These are phyloP conservation scores for Branchellion lobata DNA, from an alignment of 2,888 invertebrate species.

Conservation along the genomic window DNA sequence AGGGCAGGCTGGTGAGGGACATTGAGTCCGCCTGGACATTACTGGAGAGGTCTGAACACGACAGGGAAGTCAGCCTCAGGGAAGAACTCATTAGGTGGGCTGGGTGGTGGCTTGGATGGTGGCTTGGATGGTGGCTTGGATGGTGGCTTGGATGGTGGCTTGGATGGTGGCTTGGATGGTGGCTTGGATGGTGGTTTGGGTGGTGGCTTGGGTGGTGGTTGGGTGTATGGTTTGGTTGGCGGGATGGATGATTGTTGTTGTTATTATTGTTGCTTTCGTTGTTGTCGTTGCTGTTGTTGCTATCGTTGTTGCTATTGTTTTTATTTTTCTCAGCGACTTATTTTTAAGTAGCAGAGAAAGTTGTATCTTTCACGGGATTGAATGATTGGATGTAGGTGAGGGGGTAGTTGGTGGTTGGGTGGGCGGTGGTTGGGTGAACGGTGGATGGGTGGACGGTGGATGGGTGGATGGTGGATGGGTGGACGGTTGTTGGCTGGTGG, in stretches of 20 bases:
- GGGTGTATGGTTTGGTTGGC: neutral
- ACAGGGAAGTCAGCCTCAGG: conserved; percentile 84
- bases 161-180: neutral
- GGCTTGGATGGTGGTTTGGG: neutral
- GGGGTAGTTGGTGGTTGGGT: too few relatives aligned
- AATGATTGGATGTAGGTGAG: too few relatives aligned
- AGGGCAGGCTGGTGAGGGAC: conserved; percentile 89
- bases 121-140: neutral
- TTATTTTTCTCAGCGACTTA: too few relatives aligned
- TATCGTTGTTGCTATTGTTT: too few relatives aligned
- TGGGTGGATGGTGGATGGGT: too few relatives aligned
- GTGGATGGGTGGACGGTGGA: too few relatives aligned
- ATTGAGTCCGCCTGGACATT: conserved; percentile 91
- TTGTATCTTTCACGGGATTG: too few relatives aligned
- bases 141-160: neutral
- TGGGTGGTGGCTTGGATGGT: neutral
- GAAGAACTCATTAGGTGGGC: conserved; percentile 76
- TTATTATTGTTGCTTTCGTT: too few relatives aligned
- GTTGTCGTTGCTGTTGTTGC: too few relatives aligned
- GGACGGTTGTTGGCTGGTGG: too few relatives aligned
- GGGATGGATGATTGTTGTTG: neutral
- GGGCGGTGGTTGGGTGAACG: too few relatives aligned
- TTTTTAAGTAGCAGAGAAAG: too few relatives aligned
- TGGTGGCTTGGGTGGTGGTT: neutral
- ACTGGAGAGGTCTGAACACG: conserved; percentile 89